phyloP scores from a whole-genome alignment of 2,888 invertebrate species.

The Limnephilus auricula region DNA sequence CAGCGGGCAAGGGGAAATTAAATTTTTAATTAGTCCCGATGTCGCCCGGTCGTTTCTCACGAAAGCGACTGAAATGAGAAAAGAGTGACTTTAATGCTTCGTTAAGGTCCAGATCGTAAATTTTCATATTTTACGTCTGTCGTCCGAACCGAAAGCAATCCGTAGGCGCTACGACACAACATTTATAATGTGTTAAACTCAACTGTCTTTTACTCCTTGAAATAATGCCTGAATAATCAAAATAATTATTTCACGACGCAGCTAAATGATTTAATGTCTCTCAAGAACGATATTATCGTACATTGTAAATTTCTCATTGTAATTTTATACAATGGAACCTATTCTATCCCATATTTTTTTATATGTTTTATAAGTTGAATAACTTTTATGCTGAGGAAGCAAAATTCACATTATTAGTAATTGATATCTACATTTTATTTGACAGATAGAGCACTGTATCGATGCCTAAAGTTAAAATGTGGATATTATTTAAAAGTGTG shows the following conservation, averaged over 20 bases:
- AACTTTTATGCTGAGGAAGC: background rate
- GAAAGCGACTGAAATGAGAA: constrained; percentile 20
- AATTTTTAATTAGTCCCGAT: constrained; percentile 29
- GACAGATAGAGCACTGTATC: no score
- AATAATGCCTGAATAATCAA: background rate
- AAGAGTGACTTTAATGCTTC: constrained; percentile 26
- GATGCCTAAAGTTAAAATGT: no score
- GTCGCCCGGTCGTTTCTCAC: constrained; percentile 39
- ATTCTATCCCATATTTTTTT: background rate
- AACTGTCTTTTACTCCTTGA: constrained; percentile 7
- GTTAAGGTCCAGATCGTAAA: constrained; percentile 35
- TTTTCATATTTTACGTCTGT: constrained; percentile 36
- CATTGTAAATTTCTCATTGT: no score
- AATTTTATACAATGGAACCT: background rate
- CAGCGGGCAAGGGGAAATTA: background rate
- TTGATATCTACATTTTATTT: no score
- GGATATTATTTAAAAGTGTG: no score
- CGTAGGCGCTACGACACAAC: background rate
- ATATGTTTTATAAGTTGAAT: background rate
- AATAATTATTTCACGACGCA: background rate
- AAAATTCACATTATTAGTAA: no score
- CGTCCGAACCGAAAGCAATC: background rate
- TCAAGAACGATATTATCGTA: background rate
- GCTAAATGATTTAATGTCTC: background rate
- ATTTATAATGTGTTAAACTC: background rate